Percentiles rank a stretch among this genome's conserved stretches.
These are phyloP conservation scores for Lepidocolaptes lacrymiger DNA, from an alignment of 2,797 vertebrate species.

Conservation along the genomic window DNA sequence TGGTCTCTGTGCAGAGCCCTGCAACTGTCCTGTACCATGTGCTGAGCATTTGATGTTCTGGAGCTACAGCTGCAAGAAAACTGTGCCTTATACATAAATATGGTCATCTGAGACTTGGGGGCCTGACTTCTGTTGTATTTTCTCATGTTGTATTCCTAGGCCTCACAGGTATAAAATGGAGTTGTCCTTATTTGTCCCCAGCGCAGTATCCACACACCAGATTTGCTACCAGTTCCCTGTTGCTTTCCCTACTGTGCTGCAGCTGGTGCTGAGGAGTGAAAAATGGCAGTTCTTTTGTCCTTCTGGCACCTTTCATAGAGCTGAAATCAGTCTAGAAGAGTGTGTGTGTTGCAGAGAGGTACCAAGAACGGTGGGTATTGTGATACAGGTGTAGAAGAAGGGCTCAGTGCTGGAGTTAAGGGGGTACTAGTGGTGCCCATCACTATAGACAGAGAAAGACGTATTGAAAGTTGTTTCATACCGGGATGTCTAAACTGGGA, in stretches of 20 bases:
- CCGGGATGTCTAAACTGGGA: background rate
- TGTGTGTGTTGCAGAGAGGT: background rate
- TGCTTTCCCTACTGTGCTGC: slow-evolving; percentile 48
- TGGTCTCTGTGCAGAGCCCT: background rate
- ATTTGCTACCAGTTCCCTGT: slow-evolving; percentile 41
- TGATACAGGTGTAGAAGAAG: background rate
- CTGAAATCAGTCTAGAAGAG: background rate
- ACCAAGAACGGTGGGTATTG: background rate
- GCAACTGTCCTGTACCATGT: background rate
- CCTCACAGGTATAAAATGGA: background rate
- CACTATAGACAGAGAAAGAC: fast-evolving
- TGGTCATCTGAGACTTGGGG: background rate
- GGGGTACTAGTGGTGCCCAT: background rate
- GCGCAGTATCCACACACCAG: background rate
- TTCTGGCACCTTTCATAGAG: background rate
- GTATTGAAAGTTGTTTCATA: background rate
- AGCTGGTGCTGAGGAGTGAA: slow-evolving; percentile 38
- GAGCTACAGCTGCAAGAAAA: background rate
- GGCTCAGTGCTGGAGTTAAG: background rate
- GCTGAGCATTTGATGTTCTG: fast-evolving
- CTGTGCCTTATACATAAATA: background rate
- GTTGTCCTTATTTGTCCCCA: slow-evolving; percentile 47
- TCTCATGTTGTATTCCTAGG: background rate
- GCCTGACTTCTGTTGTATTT: background rate
- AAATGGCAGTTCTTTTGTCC: background rate